Base-by-base conservation (phyloP, 2,888 invertebrate species). In the Rapana venosa region DNA sequence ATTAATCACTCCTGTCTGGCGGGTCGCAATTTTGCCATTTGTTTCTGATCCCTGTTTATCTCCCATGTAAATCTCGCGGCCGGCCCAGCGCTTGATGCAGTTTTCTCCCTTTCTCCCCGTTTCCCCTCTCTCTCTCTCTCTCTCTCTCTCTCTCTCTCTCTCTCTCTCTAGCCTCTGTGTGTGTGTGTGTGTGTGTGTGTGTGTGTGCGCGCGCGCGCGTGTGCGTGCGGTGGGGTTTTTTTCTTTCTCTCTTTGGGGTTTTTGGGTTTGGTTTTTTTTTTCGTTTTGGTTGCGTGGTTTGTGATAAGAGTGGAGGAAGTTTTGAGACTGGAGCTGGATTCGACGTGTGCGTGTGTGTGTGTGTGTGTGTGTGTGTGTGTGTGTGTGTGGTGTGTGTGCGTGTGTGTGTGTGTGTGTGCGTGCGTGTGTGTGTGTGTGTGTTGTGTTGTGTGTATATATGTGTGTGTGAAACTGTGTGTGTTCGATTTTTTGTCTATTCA, bases 31-130 rank as follows among this genome's bases (percentile, higher is more conserved):
- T 85, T 83, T 85, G 84, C 84, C 89, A 84, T 84, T 85, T 85
- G 89, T 89, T 89, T 89, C 85, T 89, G 89, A 84, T 89, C 89
- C 36, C 61, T 89, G 66, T 85, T 88, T 88, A 84, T 85, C 84
- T 84, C 70, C 15, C 36, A 61, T 85, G 85, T 85, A 89, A 89
- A 89, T 89, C 89, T 70, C 84, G 35, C 89, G 30, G n/a, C 85
- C 30, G n/a, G 47, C 36, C 85, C 30, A 47, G 85, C 66, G 11
- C 61, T n/a, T 26, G 58, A 56, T 79, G 77, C 56, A 13, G 79
- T 35, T 83, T 88, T 88, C 77, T 15, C 35, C 26, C 36, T 87
- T 87, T 61, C 32, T 22, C 26, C 20, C 22, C 17, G 6, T 32
- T 84, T 30, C 61, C 81, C 36, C 61, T 61, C n/a, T 84, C 70